These are phyloP conservation scores for Diaperis boleti DNA, from an alignment of 2,888 invertebrate genomes.

Conservation along the genomic window DNA sequence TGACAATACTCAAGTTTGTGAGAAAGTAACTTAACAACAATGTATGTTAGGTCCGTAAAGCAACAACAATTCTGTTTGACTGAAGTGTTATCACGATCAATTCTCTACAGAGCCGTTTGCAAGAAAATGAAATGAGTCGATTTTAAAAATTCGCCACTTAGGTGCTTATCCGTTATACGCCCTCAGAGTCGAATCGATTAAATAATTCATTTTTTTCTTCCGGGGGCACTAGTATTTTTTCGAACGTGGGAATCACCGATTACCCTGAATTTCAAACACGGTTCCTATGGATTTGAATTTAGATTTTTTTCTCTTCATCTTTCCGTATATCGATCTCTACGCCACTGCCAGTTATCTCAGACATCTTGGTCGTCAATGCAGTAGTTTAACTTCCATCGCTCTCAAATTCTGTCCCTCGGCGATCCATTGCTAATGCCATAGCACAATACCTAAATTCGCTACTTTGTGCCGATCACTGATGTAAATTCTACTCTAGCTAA, in stretches of 20 bases:
- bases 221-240: constrained; percentile 14
- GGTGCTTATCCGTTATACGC: constrained; percentile 13
- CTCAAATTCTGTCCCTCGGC: constrained; percentile 1
- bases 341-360: constrained; percentile 20
- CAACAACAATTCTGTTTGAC: constrained; percentile 16
- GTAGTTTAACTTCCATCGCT: constrained; percentile 6
- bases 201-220: constrained; percentile 28
- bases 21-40: constrained; percentile 11
- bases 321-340: constrained; percentile 10
- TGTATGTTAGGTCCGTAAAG: constrained; percentile 16
- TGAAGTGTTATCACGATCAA: constrained; percentile 23
- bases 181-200: constrained; percentile 6
- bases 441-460: constrained; percentile 16
- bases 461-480: constrained; percentile 1
- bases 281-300: constrained; percentile 11
- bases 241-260: constrained; percentile 12
- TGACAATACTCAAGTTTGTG: constrained; percentile 26
- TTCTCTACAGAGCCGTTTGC: constrained; percentile 16
- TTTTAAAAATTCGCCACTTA: constrained; percentile 28
- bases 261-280: constrained; percentile 4
- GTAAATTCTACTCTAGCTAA: not conserved
- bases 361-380: constrained; percentile 16
- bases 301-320: not conserved
- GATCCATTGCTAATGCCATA: constrained; percentile 5
- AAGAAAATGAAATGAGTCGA: constrained; percentile 25